phyloP scores from a whole-genome alignment of 1,140 invertebrate species.

The Brachionus plicatilis region DNA sequence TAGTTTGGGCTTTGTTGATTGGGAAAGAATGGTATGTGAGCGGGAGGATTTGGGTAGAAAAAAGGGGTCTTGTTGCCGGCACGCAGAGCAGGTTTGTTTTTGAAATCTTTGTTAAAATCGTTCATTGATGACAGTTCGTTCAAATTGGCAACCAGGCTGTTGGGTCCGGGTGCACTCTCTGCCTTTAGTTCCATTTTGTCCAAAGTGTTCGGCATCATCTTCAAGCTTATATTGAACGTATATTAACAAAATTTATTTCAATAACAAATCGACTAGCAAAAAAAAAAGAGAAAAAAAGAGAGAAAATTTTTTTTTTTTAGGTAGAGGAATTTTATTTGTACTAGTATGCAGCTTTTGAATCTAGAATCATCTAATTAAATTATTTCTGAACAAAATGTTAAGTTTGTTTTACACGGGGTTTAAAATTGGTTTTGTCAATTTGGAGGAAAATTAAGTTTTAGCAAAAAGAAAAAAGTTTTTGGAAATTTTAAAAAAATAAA shows the following conservation, averaged over 20 bases:
- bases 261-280: background rate
- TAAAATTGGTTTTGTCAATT: no score
- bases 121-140: background rate
- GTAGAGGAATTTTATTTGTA: background rate
- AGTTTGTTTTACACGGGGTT: background rate
- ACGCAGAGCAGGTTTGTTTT: background rate
- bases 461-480: no score
- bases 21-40: background rate
- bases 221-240: background rate
- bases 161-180: background rate
- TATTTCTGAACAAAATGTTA: background rate
- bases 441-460: no score
- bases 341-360: background rate
- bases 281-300: background rate
- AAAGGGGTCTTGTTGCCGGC: background rate
- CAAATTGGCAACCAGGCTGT: background rate
- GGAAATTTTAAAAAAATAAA: no score
- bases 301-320: background rate
- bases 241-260: background rate
- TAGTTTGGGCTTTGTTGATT: background rate
- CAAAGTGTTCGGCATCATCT: background rate
- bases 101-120: constrained; percentile 3
- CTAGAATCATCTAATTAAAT: background rate
- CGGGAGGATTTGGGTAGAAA: background rate
- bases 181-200: background rate